Percentiles rank a stretch among this genome's conserved stretches.
Evolutionary conservation across 2,113 vertebrate species (phyloP).

Genomic region (Protobothrops flavoviridis): DNA sequence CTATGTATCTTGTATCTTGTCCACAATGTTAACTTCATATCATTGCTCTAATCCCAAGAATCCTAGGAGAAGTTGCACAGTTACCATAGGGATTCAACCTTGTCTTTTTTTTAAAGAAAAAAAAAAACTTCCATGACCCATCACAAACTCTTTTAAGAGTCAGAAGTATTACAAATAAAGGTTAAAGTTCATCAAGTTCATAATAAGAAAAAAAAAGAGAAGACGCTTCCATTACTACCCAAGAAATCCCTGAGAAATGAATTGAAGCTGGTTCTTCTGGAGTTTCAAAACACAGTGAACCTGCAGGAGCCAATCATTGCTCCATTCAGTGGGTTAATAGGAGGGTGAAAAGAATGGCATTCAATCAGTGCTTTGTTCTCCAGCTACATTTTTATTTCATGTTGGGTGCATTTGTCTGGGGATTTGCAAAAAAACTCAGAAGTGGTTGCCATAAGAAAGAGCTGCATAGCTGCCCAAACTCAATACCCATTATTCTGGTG

Average conservation of each 20-base stretch:
- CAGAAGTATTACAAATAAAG: neutral
- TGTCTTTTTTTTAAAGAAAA: neutral
- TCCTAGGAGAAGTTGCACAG: neutral
- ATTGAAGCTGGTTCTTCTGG: neutral
- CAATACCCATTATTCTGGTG: neutral
- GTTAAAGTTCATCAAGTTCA: neutral
- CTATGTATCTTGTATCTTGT: conserved; percentile 6
- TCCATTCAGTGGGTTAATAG: neutral
- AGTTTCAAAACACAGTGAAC: neutral
- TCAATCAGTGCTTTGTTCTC: neutral
- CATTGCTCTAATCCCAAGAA: neutral
- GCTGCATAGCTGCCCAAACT: neutral
- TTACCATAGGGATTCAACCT: neutral
- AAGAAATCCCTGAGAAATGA: neutral
- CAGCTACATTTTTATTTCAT: neutral
- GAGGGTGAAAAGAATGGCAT: neutral
- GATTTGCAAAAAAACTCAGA: neutral
- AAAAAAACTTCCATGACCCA: neutral
- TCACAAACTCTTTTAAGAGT: neutral
- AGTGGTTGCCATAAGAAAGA: neutral
- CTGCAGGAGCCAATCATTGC: neutral
- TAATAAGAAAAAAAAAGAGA: neutral
- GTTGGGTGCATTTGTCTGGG: neutral
- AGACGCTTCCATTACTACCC: neutral
- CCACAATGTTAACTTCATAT: neutral